These are phyloP conservation scores for Indicator indicator DNA, from an alignment of 2,113 vertebrate genomes.

Conservation along the genomic window DNA sequence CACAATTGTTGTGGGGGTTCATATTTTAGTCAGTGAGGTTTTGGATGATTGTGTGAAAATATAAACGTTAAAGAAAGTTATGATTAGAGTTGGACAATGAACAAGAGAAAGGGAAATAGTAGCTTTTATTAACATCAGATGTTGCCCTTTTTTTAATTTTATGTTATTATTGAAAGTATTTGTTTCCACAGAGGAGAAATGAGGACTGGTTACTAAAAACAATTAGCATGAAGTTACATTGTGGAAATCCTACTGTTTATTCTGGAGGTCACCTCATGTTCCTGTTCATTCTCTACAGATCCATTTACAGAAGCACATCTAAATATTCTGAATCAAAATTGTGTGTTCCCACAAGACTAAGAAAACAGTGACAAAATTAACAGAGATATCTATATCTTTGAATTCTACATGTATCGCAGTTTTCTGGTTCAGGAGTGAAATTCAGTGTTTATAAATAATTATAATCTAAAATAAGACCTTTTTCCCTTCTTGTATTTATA, in stretches of 20 bases:
- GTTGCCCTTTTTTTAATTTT: background rate
- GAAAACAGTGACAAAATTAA: background rate
- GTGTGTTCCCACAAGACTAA: background rate
- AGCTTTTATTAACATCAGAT: conserved; percentile 71
- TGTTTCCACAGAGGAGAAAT: conserved; percentile 1
- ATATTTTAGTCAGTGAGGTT: conserved; percentile 71
- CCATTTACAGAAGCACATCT: background rate
- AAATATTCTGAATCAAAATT: background rate
- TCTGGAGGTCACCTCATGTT: background rate
- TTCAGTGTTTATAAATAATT: background rate
- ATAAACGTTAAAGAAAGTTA: conserved; percentile 68
- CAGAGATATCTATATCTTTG: background rate
- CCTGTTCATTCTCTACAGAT: background rate
- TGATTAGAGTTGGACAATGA: conserved; percentile 73
- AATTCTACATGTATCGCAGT: background rate
- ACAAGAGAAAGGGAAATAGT: conserved; percentile 62
- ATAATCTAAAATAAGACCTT: background rate
- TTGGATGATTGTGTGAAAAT: conserved; percentile 73
- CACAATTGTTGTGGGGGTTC: conserved; percentile 69
- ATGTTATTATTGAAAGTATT: background rate
- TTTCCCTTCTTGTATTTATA: background rate
- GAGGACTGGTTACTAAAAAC: background rate
- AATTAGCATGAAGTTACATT: background rate
- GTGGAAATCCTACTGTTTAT: background rate
- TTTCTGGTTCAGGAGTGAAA: background rate